Conservation (phyloP, 2,888 invertebrate genomes). For the Eristalinus aeneus region DNA sequence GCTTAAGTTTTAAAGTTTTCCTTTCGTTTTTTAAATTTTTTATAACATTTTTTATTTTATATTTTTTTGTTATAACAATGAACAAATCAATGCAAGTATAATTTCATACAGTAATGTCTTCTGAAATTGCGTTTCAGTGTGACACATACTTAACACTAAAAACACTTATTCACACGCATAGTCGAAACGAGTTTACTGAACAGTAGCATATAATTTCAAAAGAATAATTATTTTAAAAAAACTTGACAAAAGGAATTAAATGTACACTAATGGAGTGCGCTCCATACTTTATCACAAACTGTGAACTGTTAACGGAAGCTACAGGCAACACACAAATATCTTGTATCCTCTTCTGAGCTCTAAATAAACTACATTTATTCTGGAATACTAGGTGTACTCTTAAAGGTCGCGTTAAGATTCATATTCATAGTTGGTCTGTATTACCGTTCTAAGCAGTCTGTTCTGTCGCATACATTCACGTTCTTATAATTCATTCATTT, state of each 20-base stretch:
- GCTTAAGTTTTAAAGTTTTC: conserved; percentile 30
- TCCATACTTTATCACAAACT: conserved; percentile 28
- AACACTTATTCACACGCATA: conserved; percentile 2
- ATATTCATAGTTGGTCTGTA: conserved; percentile 16
- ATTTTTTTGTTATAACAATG: conserved; percentile 53
- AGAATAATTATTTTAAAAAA: not conserved
- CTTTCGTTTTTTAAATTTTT: conserved; percentile 27
- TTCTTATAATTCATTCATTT: conserved; percentile 41
- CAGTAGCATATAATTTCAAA: not conserved
- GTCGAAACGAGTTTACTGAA: conserved; percentile 5
- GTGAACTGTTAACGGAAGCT: conserved; percentile 4
- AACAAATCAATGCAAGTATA: conserved; percentile 41
- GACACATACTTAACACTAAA: conserved; percentile 7
- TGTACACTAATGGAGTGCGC: conserved; percentile 20
- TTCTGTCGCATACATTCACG: conserved; percentile 20
- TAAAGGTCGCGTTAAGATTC: conserved; percentile 2
- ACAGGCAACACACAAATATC: not conserved
- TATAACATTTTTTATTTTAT: conserved; percentile 37
- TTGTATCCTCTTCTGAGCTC: not conserved
- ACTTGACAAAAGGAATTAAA: not conserved
- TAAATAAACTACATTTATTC: not conserved
- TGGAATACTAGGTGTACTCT: not conserved
- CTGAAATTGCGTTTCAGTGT: conserved; percentile 26
- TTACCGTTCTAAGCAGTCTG: conserved; percentile 12
- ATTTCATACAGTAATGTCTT: conserved; percentile 37